Evolutionary conservation across 2,888 invertebrate species (phyloP).

Genomic region (Amblyjoppa proteus): DNA sequence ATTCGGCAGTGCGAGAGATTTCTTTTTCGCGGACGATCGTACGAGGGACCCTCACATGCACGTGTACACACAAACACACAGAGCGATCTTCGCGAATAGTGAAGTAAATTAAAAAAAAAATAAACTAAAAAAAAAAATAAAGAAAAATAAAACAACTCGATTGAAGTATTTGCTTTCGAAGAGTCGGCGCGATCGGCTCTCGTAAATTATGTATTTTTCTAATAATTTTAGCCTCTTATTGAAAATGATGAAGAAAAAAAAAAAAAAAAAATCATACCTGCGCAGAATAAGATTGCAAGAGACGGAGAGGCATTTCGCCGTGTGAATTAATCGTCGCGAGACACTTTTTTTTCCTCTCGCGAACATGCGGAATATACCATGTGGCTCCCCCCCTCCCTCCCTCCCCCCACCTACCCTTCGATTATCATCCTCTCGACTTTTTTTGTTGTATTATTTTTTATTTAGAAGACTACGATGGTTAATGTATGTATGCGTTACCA

Average conservation of each 20-base stretch:
- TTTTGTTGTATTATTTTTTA: slow-evolving; percentile 51
- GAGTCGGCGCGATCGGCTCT: slow-evolving; percentile 68
- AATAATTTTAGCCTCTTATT: slow-evolving; percentile 80
- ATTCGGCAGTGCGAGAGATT: not conserved
- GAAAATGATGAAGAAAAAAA: slow-evolving; percentile 21
- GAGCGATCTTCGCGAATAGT: slow-evolving; percentile 48
- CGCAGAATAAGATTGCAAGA: slow-evolving; percentile 7
- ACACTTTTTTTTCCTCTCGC: not conserved
- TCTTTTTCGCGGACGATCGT: slow-evolving; percentile 3
- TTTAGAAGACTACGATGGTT: slow-evolving; percentile 72
- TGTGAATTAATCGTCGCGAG: not conserved
- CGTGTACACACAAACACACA: slow-evolving; percentile 53
- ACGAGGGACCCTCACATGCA: slow-evolving; percentile 31
- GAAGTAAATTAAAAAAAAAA: not conserved
- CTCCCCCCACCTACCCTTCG: slow-evolving; percentile 5
- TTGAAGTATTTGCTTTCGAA: slow-evolving; percentile 52
- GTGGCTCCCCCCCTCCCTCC: slow-evolving; percentile 8
- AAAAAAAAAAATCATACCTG: not conserved
- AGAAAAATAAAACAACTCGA: slow-evolving; percentile 62
- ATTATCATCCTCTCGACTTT: slow-evolving; percentile 59
- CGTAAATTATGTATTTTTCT: slow-evolving; percentile 83
- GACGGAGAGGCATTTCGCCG: not conserved
- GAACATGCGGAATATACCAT: not conserved
- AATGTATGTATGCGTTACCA: slow-evolving; percentile 83
- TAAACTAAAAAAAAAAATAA: slow-evolving; percentile 11